Conservation (phyloP, 2,113 vertebrate genomes). For the Oryzias woworae region DNA sequence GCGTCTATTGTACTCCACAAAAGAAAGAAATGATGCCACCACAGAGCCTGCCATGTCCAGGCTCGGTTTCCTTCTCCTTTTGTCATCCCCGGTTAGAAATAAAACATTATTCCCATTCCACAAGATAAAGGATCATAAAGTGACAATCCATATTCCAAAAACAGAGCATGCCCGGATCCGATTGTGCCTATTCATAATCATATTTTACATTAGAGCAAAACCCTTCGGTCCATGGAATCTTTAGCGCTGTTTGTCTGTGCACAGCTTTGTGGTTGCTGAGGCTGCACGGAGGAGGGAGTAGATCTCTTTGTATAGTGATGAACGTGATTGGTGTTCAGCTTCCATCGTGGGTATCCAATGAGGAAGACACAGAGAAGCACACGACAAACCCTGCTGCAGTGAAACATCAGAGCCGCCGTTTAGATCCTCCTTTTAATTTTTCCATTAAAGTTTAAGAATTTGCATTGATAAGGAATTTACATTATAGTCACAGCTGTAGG, state of each 20-base stretch:
- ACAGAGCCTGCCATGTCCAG: slow-evolving; percentile 73
- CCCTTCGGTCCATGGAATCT: neutral
- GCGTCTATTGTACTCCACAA: slow-evolving; percentile 77
- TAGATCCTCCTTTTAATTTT: too few species aligned
- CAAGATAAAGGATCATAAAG: neutral
- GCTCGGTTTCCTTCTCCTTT: slow-evolving; percentile 60
- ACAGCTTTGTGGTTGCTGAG: slow-evolving; percentile 29
- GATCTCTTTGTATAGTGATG: slow-evolving; percentile 68
- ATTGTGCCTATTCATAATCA: slow-evolving; percentile 2
- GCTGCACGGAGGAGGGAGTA: slow-evolving; percentile 52
- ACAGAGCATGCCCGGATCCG: slow-evolving; percentile 12
- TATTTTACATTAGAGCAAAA: neutral
- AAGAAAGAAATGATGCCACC: slow-evolving; percentile 68
- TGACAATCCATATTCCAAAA: slow-evolving; percentile 18
- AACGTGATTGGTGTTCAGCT: slow-evolving; percentile 61
- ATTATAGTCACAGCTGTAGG: too few species aligned
- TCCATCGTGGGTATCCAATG: slow-evolving; percentile 42
- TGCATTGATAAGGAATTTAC: too few species aligned
- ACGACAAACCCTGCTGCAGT: too few species aligned
- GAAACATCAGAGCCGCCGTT: too few species aligned
- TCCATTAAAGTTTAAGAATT: too few species aligned
- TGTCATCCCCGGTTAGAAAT: slow-evolving; percentile 55
- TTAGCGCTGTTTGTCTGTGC: slow-evolving; percentile 15
- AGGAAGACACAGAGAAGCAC: neutral
- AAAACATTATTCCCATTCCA: slow-evolving; percentile 30